These are phyloP conservation scores for Columba livia DNA, from an alignment of 2,113 vertebrate genomes.

Conservation along the genomic window DNA sequence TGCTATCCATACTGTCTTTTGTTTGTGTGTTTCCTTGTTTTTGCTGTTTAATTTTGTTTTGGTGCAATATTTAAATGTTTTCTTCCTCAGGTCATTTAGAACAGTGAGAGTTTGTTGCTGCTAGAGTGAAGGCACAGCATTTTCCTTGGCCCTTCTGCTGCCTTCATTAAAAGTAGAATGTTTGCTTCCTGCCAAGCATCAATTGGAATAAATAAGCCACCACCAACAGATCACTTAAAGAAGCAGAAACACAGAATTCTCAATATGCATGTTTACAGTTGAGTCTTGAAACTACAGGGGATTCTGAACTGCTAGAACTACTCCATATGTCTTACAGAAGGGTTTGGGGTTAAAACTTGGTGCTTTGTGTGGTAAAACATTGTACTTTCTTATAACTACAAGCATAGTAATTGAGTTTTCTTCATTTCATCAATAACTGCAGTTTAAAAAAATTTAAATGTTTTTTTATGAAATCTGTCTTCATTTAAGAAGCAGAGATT, in stretches of 20 bases:
- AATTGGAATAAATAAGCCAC: neutral
- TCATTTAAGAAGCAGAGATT: conserved; percentile 54
- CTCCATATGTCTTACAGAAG: conserved; percentile 32
- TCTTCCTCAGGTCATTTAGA: conserved; percentile 73
- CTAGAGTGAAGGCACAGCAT: conserved; percentile 53
- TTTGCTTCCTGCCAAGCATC: conserved; percentile 49
- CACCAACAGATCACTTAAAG: neutral
- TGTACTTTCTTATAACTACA: neutral
- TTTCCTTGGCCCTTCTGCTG: conserved; percentile 53
- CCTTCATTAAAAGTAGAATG: conserved; percentile 52
- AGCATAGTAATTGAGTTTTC: neutral
- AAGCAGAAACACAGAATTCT: conserved; percentile 27
- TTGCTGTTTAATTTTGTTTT: conserved; percentile 62
- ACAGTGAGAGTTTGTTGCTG: conserved; percentile 62
- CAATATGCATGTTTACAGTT: conserved; percentile 11
- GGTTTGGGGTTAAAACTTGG: conserved; percentile 44
- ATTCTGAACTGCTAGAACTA: conserved; percentile 5
- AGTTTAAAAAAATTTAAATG: neutral
- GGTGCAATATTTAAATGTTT: conserved; percentile 77
- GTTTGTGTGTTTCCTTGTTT: conserved; percentile 26
- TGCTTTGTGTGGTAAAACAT: conserved; percentile 43
- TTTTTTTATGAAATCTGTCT: conserved; percentile 4
- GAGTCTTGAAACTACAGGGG: conserved; percentile 3
- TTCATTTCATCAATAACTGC: conserved; percentile 37
- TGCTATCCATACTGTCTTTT: conserved; percentile 14